Base-by-base conservation (phyloP, 2,888 invertebrate genomes). In the Eupithecia vulgata region DNA sequence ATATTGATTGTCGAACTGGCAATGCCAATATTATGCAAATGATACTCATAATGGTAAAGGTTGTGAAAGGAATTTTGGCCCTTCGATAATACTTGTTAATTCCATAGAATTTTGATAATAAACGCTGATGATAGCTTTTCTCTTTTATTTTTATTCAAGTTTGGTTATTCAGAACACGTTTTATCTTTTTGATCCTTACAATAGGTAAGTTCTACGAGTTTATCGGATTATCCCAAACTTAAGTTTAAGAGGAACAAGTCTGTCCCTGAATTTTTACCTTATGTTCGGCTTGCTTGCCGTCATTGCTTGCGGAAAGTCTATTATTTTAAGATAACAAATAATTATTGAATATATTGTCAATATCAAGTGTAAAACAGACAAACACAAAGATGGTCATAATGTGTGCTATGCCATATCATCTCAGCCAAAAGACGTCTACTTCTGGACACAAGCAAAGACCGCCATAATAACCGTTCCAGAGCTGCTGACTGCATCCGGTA, bases 1-100 rank as follows among this genome's bases (percentile, higher is more conserved):
- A 21, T 70, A 72, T 72, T 72, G 67, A 75, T 75, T 72, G 64
- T 45, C 57, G 62, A 67, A 66, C 42, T 72, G 69, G 69, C 69
- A 66, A 57, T 62, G 57, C 30, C 64, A 62, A 70, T 70, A 66
- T 67, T 71, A 75, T 70, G 72, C 67, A 72, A 72, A 71, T 74
- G 34, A 40, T 57, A n/a, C 25, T 61, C 67, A 65, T 52, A 62
- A 68, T 66, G 66, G 61, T 59, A 73, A 1, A 70, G 34, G 15
- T 34, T n/a, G 57, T 42, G 34, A 62, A 52, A 70, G 61, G 67
- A 48, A 57, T 73, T 52, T 70, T 6, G 21, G 34, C 52, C 42
- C 59, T 57, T 13, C 57, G 40, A 45, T 52, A 62, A n/a, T 34
- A 67, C 59, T 21, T 35, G 40, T 59, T n/a, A 17, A 37, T 62